phyloP scores from a whole-genome alignment of 2,113 vertebrate genomes.

The Okapia johnstoni region DNA sequence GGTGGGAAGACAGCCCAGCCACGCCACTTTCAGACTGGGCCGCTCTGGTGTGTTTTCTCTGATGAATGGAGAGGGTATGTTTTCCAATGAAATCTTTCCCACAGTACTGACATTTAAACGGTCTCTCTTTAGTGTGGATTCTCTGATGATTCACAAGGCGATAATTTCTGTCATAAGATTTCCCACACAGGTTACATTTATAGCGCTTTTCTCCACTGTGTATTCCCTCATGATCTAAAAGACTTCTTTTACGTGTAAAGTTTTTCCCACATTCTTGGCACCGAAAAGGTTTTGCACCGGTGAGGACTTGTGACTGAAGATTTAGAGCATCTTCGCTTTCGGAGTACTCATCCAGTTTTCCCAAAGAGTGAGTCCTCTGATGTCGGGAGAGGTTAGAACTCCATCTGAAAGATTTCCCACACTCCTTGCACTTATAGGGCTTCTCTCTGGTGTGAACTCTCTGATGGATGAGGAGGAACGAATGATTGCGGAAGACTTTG shows the following conservation, averaged over 20 bases:
- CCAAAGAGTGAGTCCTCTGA: conserved; percentile 33
- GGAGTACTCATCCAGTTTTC: neutral
- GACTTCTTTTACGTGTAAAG: conserved; percentile 67
- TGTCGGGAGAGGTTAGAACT: conserved; percentile 67
- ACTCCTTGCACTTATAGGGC: conserved; percentile 63
- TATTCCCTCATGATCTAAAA: conserved; percentile 63
- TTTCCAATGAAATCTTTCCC: conserved; percentile 44
- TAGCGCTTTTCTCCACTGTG: conserved; percentile 71
- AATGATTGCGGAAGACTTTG: conserved; percentile 53
- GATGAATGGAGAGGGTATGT: neutral
- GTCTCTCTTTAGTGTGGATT: conserved; percentile 48
- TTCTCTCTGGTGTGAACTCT: conserved; percentile 64
- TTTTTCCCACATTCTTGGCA: conserved; percentile 68
- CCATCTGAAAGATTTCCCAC: conserved; percentile 63
- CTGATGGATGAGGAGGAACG: conserved; percentile 64
- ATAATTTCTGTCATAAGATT: conserved; percentile 63
- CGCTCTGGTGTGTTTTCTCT: neutral
- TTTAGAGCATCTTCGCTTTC: neutral
- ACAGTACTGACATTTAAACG: conserved; percentile 43
- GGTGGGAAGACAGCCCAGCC: neutral
- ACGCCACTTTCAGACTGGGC: neutral
- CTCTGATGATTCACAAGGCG: conserved; percentile 67
- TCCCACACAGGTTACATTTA: conserved; percentile 63
- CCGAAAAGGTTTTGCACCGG: conserved; percentile 3
- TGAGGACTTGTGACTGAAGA: neutral